phyloP scores from a whole-genome alignment of 2,113 vertebrate species.

The Peromyscus californicus region DNA sequence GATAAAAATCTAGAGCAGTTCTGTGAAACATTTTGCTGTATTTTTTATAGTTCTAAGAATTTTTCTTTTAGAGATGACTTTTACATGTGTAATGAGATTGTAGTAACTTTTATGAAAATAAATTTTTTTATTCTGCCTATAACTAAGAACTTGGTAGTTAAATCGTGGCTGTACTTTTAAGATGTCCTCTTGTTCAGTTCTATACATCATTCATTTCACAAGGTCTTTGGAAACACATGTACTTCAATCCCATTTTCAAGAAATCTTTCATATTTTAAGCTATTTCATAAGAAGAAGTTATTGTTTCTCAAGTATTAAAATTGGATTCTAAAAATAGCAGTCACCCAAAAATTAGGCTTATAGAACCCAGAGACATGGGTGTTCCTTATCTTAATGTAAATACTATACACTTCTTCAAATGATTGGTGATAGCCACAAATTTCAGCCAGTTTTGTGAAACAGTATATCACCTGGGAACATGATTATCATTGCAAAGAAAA shows the following conservation, averaged over 20 bases:
- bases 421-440: not conserved
- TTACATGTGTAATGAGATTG: not conserved
- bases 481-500: not conserved
- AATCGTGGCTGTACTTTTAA: not conserved
- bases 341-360: not conserved
- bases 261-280: not conserved
- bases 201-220: not conserved
- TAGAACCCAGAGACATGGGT: not conserved
- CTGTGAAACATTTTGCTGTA: constrained; percentile 12
- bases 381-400: not conserved
- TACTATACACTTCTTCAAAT: not conserved
- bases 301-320: not conserved
- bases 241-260: not conserved
- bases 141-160: not conserved
- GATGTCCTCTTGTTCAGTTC: not conserved
- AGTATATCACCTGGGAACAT: not conserved
- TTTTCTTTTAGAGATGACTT: not conserved
- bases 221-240: not conserved
- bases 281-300: not conserved
- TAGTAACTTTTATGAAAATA: constrained; percentile 29
- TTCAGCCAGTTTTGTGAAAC: not conserved
- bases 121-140: not conserved
- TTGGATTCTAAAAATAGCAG: constrained; percentile 9
- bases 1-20: constrained; percentile 22
- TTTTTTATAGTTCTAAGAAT: constrained; percentile 42